Conservation (phyloP, 37 sponge, comb jelly and placozoan species). For the Halichondria panicea region DNA sequence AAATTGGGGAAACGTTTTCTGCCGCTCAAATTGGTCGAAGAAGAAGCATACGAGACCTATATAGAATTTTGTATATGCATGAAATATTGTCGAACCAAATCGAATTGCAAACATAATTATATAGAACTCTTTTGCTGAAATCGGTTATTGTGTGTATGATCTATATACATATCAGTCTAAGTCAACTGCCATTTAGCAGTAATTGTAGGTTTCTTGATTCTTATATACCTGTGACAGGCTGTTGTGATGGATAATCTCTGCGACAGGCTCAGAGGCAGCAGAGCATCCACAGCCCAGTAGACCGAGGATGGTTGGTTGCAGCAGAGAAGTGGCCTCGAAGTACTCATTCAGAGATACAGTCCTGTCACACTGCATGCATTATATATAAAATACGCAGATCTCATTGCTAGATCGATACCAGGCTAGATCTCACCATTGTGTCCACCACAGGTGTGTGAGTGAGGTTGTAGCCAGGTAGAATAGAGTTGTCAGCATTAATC, state of each 20-base stretch:
- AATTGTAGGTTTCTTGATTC: background rate
- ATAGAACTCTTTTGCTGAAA: background rate
- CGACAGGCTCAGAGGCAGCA: slow-evolving; percentile 27
- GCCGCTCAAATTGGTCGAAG: background rate
- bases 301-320: background rate
- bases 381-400: no score
- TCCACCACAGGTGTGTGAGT: background rate
- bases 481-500: background rate
- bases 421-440: background rate
- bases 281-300: slow-evolving; percentile 45
- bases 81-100: background rate
- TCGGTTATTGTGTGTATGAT: background rate
- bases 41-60: slow-evolving; percentile 19
- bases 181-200: background rate
- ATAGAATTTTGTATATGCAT: background rate
- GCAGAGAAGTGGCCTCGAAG: background rate
- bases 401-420: no score
- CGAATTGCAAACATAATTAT: background rate
- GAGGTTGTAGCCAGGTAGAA: slow-evolving; percentile 12
- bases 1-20: slow-evolving; percentile 15
- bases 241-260: slow-evolving; percentile 32
- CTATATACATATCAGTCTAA: background rate
- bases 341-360: slow-evolving; percentile 7
- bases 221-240: slow-evolving; percentile 25
- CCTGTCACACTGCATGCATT: slow-evolving; percentile 18